Evolutionary conservation across 2,113 vertebrate species (phyloP).

Genomic region (Cyanoramphus novaezelandiae): DNA sequence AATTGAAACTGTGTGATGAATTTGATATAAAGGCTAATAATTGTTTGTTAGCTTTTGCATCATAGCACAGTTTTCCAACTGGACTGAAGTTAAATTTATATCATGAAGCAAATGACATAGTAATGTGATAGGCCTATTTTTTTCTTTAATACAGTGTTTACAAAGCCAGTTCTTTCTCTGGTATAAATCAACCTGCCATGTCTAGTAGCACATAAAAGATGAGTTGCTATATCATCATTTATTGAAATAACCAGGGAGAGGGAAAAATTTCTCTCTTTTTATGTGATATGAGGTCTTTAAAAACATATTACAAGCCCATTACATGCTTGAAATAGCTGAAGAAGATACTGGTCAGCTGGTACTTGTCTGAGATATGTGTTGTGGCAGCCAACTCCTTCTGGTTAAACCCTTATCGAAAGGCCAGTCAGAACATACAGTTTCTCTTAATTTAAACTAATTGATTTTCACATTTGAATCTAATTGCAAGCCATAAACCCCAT

Average conservation of each 20-base stretch:
- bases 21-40: not conserved
- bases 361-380: not conserved
- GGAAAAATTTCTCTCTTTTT: not conserved
- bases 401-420: not conserved
- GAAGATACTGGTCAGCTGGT: not conserved
- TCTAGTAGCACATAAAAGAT: slow-evolving; percentile 2
- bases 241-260: not conserved
- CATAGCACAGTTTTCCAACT: not conserved
- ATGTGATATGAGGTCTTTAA: not conserved
- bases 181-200: not conserved
- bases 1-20: not conserved
- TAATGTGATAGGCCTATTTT: not conserved
- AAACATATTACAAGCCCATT: not conserved
- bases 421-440: not conserved
- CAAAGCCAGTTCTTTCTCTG: not conserved
- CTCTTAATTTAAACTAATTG: not conserved
- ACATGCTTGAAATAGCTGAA: not conserved
- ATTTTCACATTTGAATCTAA: slow-evolving; percentile 19
- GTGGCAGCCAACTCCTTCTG: not conserved
- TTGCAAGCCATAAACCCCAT: not conserved
- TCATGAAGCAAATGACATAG: not conserved
- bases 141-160: not conserved
- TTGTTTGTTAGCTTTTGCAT: not conserved
- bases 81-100: not conserved
- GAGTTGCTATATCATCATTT: not conserved